A percentile compares a stretch with the other conserved stretches of the same genome.
These are phyloP conservation scores for Peribatodes rhomboidaria DNA, from an alignment of 2,888 invertebrate genomes.

Conservation along the genomic window DNA sequence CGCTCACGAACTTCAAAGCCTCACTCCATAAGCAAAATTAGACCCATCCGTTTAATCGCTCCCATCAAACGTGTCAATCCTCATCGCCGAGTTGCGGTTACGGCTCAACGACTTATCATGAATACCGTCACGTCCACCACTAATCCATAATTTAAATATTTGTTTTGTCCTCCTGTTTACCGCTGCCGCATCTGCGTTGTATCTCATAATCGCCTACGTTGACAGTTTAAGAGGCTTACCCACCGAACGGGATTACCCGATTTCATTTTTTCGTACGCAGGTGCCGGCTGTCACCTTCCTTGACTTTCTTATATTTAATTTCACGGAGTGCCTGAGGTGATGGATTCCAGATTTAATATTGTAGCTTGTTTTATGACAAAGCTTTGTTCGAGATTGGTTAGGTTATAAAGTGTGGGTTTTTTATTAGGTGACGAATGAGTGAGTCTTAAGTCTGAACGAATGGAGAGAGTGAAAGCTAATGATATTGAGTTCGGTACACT, in stretches of 20 bases:
- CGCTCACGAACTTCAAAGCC: constrained; percentile 2
- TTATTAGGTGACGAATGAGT: constrained; percentile 18
- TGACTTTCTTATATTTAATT: constrained; percentile 62
- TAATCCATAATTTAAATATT: constrained; percentile 46
- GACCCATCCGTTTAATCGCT: constrained; percentile 14
- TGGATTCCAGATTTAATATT: constrained; percentile 56
- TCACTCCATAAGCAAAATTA: constrained; percentile 19
- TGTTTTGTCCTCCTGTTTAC: constrained; percentile 34
- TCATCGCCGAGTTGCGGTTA: constrained; percentile 3
- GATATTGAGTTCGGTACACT: no score
- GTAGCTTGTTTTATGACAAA: constrained; percentile 45
- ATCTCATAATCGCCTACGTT: constrained; percentile 66
- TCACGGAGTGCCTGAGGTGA: constrained; percentile 54
- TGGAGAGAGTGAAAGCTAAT: no score
- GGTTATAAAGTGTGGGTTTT: constrained; percentile 24
- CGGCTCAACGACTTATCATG: constrained; percentile 16
- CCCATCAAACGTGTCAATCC: constrained; percentile 34
- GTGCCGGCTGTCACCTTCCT: constrained; percentile 59
- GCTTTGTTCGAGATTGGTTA: constrained; percentile 35
- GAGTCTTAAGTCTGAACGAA: neutral
- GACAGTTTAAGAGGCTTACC: constrained; percentile 70
- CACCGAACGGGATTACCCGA: constrained; percentile 60
- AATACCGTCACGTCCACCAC: constrained; percentile 28
- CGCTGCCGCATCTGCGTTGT: constrained; percentile 53
- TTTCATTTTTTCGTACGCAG: constrained; percentile 65